A percentile compares a stretch with the other conserved stretches of the same genome.
Evolutionary conservation across 1,140 invertebrate species (phyloP).

Genomic region (Bombus balteatus): DNA sequence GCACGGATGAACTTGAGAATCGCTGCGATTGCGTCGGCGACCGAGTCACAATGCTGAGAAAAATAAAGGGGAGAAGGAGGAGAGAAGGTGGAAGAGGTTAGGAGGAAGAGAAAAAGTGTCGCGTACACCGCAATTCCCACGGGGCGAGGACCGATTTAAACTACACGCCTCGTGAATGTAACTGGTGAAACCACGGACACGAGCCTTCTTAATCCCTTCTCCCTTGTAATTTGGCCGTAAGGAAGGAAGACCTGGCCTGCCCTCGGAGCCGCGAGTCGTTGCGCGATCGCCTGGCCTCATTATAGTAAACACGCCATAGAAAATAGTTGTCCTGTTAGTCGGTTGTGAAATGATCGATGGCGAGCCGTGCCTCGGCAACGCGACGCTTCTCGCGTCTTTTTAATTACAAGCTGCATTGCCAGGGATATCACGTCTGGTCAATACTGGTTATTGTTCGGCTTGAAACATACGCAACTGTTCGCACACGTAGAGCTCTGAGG

Average conservation of each 20-base stretch:
- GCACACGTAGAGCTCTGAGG: neutral
- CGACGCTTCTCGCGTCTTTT: conserved; percentile 9
- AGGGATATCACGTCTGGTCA: neutral
- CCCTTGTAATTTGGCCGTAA: conserved; percentile 47
- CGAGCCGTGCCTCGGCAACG: neutral
- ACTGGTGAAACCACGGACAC: conserved; percentile 40
- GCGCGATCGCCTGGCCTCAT: conserved; percentile 44
- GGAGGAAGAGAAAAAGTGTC: conserved; percentile 59
- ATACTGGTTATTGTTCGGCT: neutral
- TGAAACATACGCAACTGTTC: too few relatives aligned
- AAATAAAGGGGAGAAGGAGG: conserved; percentile 38
- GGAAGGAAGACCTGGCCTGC: conserved; percentile 35
- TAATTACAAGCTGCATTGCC: neutral
- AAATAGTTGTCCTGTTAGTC: conserved; percentile 45
- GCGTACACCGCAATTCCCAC: conserved; percentile 57
- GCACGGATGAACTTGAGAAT: conserved; percentile 43
- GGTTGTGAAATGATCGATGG: conserved; percentile 40
- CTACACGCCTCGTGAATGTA: conserved; percentile 44
- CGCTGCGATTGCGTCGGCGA: conserved; percentile 52
- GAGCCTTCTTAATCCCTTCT: conserved; percentile 41
- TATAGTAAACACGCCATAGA: conserved; percentile 42
- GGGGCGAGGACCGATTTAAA: conserved; percentile 50
- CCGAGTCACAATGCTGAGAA: conserved; percentile 50
- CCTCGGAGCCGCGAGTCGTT: conserved; percentile 38
- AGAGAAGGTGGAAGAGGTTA: conserved; percentile 50